A percentile compares a stretch with the other conserved stretches of the same genome.
phyloP scores from a whole-genome alignment of 2,888 invertebrate genomes.

The Diaprepes abbreviatus region DNA sequence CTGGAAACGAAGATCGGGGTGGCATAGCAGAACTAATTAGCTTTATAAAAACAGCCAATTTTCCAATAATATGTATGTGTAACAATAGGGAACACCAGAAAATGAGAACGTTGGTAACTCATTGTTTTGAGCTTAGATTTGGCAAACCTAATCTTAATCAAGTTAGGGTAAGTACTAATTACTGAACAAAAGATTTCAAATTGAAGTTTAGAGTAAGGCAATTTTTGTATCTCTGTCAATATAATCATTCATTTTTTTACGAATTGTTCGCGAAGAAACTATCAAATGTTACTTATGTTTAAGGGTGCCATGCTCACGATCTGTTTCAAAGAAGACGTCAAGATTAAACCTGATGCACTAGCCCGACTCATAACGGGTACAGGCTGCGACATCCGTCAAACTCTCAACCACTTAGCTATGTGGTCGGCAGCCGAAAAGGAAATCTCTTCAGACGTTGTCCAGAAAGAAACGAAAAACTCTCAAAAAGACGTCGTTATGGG shows the following conservation, averaged over 20 bases:
- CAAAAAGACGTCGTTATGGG: conserved; percentile 91
- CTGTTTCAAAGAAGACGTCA: conserved; percentile 91
- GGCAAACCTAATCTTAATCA: conserved; percentile 88
- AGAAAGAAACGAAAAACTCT: conserved; percentile 72
- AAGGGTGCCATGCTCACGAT: conserved; percentile 92
- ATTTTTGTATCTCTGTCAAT: no score
- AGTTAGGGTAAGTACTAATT: conserved; percentile 77
- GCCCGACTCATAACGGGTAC: conserved; percentile 88
- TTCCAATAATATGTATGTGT: conserved; percentile 97
- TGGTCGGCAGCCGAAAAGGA: conserved; percentile 75
- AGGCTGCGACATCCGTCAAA: conserved; percentile 94
- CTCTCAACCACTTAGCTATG: conserved; percentile 90
- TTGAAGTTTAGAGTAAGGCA: no score
- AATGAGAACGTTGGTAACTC: conserved; percentile 92
- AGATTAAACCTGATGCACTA: conserved; percentile 81
- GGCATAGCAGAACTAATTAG: conserved; percentile 95
- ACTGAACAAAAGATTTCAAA: no score
- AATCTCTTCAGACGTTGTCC: conserved; percentile 68
- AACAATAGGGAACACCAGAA: conserved; percentile 96
- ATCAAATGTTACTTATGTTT: conserved; percentile 54
- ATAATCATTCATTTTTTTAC: no score
- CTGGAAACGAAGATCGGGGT: conserved; percentile 98
- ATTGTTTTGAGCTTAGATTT: conserved; percentile 94
- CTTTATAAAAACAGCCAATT: conserved; percentile 88
- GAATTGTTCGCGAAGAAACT: no score